phyloP scores from a whole-genome alignment of 2,888 invertebrate genomes.

The Elmis aenea region DNA sequence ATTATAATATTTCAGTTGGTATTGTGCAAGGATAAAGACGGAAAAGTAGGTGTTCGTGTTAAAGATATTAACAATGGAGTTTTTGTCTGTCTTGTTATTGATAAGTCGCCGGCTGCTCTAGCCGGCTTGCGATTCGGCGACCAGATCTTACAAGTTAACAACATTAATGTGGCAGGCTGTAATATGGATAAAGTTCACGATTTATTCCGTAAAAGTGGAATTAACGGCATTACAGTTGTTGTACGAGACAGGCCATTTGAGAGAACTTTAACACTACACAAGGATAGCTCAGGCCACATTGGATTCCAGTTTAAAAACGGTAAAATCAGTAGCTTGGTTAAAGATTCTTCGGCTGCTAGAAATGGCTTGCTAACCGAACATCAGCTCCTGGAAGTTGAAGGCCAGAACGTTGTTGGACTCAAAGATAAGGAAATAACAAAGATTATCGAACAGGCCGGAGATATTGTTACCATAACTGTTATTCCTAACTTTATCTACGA shows the following conservation, averaged over 20 bases:
- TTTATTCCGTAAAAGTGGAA: constrained; percentile 65
- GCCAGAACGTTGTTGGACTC: constrained; percentile 84
- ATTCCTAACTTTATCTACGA: constrained; percentile 86
- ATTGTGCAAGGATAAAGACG: constrained; percentile 77
- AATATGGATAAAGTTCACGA: constrained; percentile 79
- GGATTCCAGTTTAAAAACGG: constrained; percentile 89
- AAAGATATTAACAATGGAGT: constrained; percentile 79
- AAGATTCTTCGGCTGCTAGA: constrained; percentile 86
- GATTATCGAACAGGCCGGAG: constrained; percentile 67
- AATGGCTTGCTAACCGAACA: constrained; percentile 89
- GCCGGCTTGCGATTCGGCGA: constrained; percentile 87
- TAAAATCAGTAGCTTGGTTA: constrained; percentile 74
- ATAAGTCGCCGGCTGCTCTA: constrained; percentile 75
- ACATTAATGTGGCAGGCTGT: constrained; percentile 74
- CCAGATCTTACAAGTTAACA: constrained; percentile 85
- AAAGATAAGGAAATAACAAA: constrained; percentile 80
- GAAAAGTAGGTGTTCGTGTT: constrained; percentile 77
- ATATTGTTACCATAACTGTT: constrained; percentile 74
- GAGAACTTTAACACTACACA: constrained; percentile 85
- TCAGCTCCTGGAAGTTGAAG: constrained; percentile 82
- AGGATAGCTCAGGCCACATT: constrained; percentile 76
- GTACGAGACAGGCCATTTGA: constrained; percentile 92
- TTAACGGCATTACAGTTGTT: constrained; percentile 73
- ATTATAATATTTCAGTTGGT: constrained; percentile 50
- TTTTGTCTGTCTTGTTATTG: constrained; percentile 81